phyloP scores from a whole-genome alignment of 1,140 invertebrate species.

The Cydia splendana region DNA sequence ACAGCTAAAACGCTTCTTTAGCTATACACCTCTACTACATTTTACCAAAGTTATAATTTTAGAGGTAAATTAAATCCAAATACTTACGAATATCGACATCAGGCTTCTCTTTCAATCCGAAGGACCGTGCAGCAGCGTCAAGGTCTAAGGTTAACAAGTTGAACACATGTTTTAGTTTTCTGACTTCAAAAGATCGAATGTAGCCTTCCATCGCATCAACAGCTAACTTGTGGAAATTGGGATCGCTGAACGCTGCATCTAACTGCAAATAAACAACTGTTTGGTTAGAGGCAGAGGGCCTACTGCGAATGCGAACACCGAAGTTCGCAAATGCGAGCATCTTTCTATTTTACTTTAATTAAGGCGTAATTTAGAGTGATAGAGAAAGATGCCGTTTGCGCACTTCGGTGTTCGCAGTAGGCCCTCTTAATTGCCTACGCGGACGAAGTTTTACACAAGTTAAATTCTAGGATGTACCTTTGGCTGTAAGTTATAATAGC shows the following conservation, averaged over 20 bases:
- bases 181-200: slow-evolving; percentile 94
- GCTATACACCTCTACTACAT: background rate
- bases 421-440: too few species aligned
- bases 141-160: slow-evolving; percentile 93
- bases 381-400: too few species aligned
- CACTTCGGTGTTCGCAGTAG: too few species aligned
- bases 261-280: slow-evolving; percentile 82
- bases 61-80: slow-evolving; percentile 21
- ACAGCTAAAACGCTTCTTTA: too few species aligned
- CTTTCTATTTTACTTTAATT: too few species aligned
- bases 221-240: slow-evolving; percentile 91
- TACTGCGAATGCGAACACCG: too few species aligned
- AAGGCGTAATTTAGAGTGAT: too few species aligned
- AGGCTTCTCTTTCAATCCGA: slow-evolving; percentile 93
- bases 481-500: slow-evolving; percentile 58
- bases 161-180: slow-evolving; percentile 94
- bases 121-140: slow-evolving; percentile 89
- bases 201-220: slow-evolving; percentile 96
- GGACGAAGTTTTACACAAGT: slow-evolving; percentile 30
- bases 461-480: slow-evolving; percentile 49
- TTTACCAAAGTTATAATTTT: too few species aligned
- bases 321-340: too few species aligned
- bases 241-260: slow-evolving; percentile 93
- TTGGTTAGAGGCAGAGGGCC: background rate
- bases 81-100: slow-evolving; percentile 89